These are phyloP conservation scores for Encarsia formosa DNA, from an alignment of 2,888 invertebrate species.

Conservation along the genomic window DNA sequence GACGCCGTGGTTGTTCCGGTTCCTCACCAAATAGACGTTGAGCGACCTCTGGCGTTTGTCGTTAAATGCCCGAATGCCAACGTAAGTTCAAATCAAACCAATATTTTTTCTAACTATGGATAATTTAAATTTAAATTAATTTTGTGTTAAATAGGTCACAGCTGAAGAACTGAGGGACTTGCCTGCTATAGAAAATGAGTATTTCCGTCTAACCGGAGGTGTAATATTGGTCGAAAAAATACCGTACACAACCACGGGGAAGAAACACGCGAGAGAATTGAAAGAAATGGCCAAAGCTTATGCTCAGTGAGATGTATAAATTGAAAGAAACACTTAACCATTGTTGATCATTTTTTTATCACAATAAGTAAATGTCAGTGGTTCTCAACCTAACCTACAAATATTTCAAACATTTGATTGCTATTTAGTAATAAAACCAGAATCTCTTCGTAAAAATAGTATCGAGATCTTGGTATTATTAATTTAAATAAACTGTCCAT, in stretches of 20 bases:
- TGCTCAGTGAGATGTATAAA: background rate
- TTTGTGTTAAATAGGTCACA: slow-evolving; percentile 38
- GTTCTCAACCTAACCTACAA: too few species aligned
- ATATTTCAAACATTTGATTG: too few species aligned
- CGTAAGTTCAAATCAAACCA: slow-evolving; percentile 21
- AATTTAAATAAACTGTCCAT: too few species aligned
- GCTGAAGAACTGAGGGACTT: slow-evolving; percentile 35
- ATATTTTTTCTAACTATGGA: background rate
- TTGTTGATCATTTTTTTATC: too few species aligned
- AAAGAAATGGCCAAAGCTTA: slow-evolving; percentile 5
- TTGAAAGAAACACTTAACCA: too few species aligned
- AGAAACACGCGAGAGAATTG: slow-evolving; percentile 28
- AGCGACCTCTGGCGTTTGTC: slow-evolving; percentile 42
- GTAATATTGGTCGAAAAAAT: slow-evolving; percentile 37
- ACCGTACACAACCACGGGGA: slow-evolving; percentile 36
- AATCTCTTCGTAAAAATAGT: too few species aligned
- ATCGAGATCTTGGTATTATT: too few species aligned
- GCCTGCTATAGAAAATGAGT: slow-evolving; percentile 32
- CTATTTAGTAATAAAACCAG: too few species aligned
- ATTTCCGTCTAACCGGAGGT: slow-evolving; percentile 37
- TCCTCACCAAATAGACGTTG: slow-evolving; percentile 36
- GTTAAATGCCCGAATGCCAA: slow-evolving; percentile 22
- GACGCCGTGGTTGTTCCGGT: slow-evolving; percentile 39
- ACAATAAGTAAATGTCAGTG: too few species aligned
- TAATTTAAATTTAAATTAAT: background rate